A percentile compares a stretch with the other conserved stretches of the same genome.
phyloP scores from a whole-genome alignment of 2,888 invertebrate genomes.

The Drosophila falleni region DNA sequence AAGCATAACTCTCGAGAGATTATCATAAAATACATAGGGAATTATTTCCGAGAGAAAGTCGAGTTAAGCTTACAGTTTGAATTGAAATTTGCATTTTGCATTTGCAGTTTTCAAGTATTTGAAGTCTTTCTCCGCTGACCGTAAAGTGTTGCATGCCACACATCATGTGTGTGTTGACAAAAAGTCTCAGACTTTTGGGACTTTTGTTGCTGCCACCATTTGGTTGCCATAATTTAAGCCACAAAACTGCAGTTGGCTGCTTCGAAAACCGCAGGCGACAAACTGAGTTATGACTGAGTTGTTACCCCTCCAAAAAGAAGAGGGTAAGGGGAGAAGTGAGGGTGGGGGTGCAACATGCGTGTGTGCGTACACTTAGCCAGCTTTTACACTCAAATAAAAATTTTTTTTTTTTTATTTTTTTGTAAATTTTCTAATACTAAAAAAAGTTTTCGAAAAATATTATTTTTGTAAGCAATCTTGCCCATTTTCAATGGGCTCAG shows the following conservation, averaged over 20 bases:
- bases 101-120: not conserved
- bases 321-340: not conserved
- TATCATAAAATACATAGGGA: slow-evolving; percentile 14
- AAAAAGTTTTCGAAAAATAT: too few species aligned
- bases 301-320: not conserved
- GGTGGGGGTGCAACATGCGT: slow-evolving; percentile 15
- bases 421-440: too few species aligned
- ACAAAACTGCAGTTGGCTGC: slow-evolving; percentile 59
- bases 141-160: slow-evolving; percentile 7
- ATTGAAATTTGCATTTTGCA: slow-evolving; percentile 15
- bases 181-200: slow-evolving; percentile 10
- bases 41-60: slow-evolving; percentile 18
- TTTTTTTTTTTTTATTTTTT: not conserved
- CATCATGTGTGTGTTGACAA: slow-evolving; percentile 40
- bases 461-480: too few species aligned
- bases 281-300: slow-evolving; percentile 56
- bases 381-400: not conserved
- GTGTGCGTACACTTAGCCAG: slow-evolving; percentile 21
- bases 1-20: slow-evolving; percentile 18
- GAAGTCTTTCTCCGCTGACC: slow-evolving; percentile 17
- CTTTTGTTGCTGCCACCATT: slow-evolving; percentile 46
- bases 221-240: slow-evolving; percentile 63
- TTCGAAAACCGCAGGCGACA: slow-evolving; percentile 53
- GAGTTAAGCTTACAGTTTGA: not conserved
- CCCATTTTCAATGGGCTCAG: too few species aligned